These are phyloP conservation scores for Chunga burmeisteri DNA, from an alignment of 2,113 vertebrate genomes.

Conservation along the genomic window DNA sequence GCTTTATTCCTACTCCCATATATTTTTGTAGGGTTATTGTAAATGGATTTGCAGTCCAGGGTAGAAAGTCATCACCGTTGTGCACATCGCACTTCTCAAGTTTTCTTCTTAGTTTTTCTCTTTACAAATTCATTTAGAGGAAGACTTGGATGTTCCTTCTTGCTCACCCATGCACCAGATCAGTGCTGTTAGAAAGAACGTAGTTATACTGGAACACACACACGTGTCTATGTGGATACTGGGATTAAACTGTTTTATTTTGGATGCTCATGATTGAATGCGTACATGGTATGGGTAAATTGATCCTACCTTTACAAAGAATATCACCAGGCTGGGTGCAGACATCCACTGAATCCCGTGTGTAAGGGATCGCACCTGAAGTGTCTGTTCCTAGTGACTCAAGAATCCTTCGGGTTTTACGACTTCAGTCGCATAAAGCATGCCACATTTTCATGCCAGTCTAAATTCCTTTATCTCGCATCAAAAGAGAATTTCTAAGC, in stretches of 20 bases:
- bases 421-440: fast-evolving
- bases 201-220: not conserved
- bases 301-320: not conserved
- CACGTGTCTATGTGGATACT: fast-evolving
- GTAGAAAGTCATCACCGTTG: not conserved
- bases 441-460: not conserved
- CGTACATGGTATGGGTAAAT: fast-evolving
- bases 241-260: not conserved
- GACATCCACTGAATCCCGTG: fast-evolving
- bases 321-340: not conserved
- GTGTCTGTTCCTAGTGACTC: not conserved
- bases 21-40: not conserved
- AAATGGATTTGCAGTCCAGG: not conserved
- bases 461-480: not conserved
- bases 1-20: not conserved
- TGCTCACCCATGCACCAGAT: not conserved
- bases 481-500: not conserved
- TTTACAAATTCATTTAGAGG: not conserved
- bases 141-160: not conserved
- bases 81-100: not conserved
- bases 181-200: not conserved
- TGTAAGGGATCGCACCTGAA: not conserved
- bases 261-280: not conserved
- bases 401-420: not conserved
- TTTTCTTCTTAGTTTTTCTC: not conserved